Percentiles rank a stretch among this genome's conserved stretches.
Evolutionary conservation across 2,888 invertebrate species (phyloP).

Genomic region (Protodeltote pygarga): DNA sequence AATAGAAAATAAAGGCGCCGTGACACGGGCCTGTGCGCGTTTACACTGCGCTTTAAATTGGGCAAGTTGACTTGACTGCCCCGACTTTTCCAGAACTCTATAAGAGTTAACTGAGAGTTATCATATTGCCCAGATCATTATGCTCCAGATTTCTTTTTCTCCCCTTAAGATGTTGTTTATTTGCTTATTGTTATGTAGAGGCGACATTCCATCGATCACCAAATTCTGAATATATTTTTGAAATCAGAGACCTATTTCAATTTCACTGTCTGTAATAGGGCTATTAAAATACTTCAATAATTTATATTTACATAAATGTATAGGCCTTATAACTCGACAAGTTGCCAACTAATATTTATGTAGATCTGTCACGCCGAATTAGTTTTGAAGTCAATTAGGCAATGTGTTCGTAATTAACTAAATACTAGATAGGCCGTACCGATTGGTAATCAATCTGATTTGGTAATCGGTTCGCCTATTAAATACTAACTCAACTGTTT

Average conservation of each 20-base stretch:
- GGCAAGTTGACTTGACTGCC: slow-evolving; percentile 45
- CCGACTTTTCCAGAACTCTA: too few species aligned
- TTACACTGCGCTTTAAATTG: slow-evolving; percentile 32
- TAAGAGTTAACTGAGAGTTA: too few species aligned
- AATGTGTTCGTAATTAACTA: slow-evolving; percentile 25
- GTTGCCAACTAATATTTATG: slow-evolving; percentile 3
- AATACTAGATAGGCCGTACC: slow-evolving; percentile 25
- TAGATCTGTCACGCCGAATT: slow-evolving; percentile 24
- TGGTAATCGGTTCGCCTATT: slow-evolving; percentile 9
- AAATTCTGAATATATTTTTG: too few species aligned
- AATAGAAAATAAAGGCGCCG: slow-evolving; percentile 83
- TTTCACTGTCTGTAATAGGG: too few species aligned
- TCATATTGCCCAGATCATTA: too few species aligned
- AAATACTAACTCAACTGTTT: slow-evolving; percentile 5
- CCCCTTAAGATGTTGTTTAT: too few species aligned
- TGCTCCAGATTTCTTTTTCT: too few species aligned
- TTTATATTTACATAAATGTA: slow-evolving; percentile 11
- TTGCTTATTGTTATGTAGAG: too few species aligned
- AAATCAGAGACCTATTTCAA: too few species aligned
- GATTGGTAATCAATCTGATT: slow-evolving; percentile 31
- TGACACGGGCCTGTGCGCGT: slow-evolving; percentile 66
- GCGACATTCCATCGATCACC: too few species aligned
- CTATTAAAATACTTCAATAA: too few species aligned
- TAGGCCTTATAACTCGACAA: slow-evolving; percentile 3
- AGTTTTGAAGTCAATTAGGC: slow-evolving; percentile 30